A percentile compares a stretch with the other conserved stretches of the same genome.
phyloP scores from a whole-genome alignment of 2,113 vertebrate genomes.

The Caranx melampygus region DNA sequence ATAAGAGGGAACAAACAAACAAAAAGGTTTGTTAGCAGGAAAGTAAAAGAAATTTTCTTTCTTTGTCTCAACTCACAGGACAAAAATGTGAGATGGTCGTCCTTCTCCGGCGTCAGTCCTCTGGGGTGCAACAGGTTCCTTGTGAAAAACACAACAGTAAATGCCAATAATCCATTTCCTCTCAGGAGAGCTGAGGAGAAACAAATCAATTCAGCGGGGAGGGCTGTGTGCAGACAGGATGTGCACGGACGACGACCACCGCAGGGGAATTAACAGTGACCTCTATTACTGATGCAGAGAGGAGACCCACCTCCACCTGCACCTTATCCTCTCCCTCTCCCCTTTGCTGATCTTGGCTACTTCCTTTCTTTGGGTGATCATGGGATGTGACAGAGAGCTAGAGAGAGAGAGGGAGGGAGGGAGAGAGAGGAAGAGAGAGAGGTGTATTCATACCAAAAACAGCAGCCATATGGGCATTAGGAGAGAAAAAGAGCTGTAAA shows the following conservation, averaged over 20 bases:
- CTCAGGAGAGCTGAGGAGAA: background rate
- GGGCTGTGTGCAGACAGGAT: background rate
- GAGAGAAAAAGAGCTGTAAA: background rate
- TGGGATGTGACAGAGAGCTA: background rate
- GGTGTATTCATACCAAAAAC: background rate
- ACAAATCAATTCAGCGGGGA: background rate
- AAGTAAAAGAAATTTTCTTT: background rate
- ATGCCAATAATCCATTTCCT: background rate
- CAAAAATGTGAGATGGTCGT: background rate
- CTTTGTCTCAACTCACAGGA: slow-evolving; percentile 15
- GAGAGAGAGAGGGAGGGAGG: background rate
- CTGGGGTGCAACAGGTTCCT: slow-evolving; percentile 2
- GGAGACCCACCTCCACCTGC: background rate
- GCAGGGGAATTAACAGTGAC: background rate
- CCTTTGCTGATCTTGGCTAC: background rate
- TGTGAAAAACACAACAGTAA: background rate
- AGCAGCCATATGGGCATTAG: background rate
- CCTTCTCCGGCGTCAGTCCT: background rate
- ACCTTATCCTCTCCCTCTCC: background rate
- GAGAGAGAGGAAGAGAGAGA: too few relatives aligned
- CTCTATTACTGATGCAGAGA: background rate
- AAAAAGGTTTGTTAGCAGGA: background rate
- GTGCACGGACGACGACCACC: background rate
- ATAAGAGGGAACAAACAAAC: background rate
- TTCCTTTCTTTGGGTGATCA: background rate